phyloP scores from a whole-genome alignment of 2,888 invertebrate genomes.

The Eucera pruinosa region DNA sequence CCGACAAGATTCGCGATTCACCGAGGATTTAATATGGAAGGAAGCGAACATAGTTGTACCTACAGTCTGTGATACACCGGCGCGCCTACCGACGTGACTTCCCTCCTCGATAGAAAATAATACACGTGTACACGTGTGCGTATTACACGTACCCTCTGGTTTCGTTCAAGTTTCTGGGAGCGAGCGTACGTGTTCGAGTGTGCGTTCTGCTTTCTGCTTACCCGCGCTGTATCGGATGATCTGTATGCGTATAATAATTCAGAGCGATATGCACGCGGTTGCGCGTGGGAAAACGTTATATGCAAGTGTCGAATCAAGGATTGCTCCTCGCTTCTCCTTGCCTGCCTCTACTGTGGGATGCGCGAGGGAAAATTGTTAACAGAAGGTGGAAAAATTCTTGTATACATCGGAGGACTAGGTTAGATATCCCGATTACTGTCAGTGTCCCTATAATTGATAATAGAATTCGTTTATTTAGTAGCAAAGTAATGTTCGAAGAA shows the following conservation, averaged over 20 bases:
- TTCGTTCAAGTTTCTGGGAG: constrained; percentile 55
- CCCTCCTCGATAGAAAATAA: constrained; percentile 51
- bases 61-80: constrained; percentile 64
- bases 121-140: constrained; percentile 12
- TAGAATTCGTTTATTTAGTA: too few relatives aligned
- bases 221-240: constrained; percentile 51
- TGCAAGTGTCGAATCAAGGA: constrained; percentile 41
- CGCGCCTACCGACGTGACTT: constrained; percentile 46
- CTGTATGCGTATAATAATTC: constrained; percentile 60
- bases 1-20: constrained; percentile 74
- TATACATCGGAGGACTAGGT: too few relatives aligned
- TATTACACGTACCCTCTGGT: neutral
- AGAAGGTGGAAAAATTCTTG: too few relatives aligned
- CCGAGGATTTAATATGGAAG: constrained; percentile 78
- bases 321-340: neutral
- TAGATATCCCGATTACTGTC: too few relatives aligned
- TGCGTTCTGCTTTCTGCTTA: constrained; percentile 50
- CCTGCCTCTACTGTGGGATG: too few relatives aligned
- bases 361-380: too few relatives aligned
- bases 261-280: constrained; percentile 48
- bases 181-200: constrained; percentile 54
- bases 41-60: constrained; percentile 77
- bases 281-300: constrained; percentile 55
- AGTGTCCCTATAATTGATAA: too few relatives aligned
- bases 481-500: too few relatives aligned